Evolutionary conservation across 2,888 invertebrate species (phyloP).

Genomic region (Cerastoderma edule): DNA sequence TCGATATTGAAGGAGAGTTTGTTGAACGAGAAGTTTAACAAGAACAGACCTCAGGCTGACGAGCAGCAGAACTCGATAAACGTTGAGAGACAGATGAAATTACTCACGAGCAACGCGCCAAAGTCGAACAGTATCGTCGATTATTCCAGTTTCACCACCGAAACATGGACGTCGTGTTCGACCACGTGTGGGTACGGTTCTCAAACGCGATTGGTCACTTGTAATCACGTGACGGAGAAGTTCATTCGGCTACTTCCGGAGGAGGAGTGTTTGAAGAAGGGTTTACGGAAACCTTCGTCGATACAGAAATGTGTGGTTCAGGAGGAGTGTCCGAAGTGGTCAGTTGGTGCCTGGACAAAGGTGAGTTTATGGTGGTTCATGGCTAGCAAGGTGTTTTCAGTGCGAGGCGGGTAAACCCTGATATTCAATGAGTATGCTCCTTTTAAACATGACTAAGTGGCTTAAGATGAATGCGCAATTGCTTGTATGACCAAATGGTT

Average conservation of each 20-base stretch:
- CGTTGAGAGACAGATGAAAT: slow-evolving; percentile 51
- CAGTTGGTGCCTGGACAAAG: slow-evolving; percentile 67
- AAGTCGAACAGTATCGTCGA: slow-evolving; percentile 38
- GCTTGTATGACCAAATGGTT: too few relatives aligned
- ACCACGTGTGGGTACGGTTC: slow-evolving; percentile 92
- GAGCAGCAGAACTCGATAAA: slow-evolving; percentile 35
- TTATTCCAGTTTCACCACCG: slow-evolving; percentile 64
- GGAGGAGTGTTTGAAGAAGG: slow-evolving; percentile 62
- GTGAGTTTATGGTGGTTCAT: too few relatives aligned
- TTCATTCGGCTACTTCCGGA: slow-evolving; percentile 88
- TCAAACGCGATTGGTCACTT: slow-evolving; percentile 89
- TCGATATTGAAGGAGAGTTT: slow-evolving; percentile 52
- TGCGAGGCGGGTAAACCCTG: too few relatives aligned
- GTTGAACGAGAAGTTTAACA: slow-evolving; percentile 52
- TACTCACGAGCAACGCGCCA: slow-evolving; percentile 37
- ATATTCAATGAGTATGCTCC: too few relatives aligned
- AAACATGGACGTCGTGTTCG: slow-evolving; percentile 94
- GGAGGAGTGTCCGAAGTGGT: slow-evolving; percentile 71
- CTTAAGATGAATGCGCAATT: too few relatives aligned
- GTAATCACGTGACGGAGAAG: slow-evolving; percentile 86
- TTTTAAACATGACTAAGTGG: too few relatives aligned
- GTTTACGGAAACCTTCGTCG: slow-evolving; percentile 64
- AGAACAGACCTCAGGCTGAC: slow-evolving; percentile 65
- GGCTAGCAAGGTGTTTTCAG: too few relatives aligned
- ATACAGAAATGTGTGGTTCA: slow-evolving; percentile 64